phyloP scores from a whole-genome alignment of 1,140 invertebrate species.

The Musca vetustissima region DNA sequence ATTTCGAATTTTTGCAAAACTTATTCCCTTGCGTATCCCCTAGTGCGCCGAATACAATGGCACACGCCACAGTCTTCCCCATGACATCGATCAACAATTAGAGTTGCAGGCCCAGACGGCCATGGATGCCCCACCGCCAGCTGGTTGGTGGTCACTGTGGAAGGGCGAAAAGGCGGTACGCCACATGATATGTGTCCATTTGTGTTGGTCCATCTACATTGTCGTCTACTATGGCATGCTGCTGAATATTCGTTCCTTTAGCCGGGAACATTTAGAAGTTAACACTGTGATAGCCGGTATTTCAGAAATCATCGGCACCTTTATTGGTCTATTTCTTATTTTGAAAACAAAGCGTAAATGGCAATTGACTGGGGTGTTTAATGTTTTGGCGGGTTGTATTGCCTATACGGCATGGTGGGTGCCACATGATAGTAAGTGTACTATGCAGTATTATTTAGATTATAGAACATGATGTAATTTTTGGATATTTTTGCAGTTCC shows the following conservation, averaged over 20 bases:
- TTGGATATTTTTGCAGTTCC: constrained; percentile 33
- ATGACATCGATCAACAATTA: constrained; percentile 52
- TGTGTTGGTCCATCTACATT: constrained; percentile 54
- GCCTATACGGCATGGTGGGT: constrained; percentile 52
- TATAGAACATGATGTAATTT: background rate
- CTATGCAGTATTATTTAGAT: background rate
- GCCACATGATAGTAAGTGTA: constrained; percentile 37
- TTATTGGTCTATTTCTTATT: constrained; percentile 53
- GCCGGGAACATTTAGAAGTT: constrained; percentile 51
- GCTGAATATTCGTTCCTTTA: constrained; percentile 56
- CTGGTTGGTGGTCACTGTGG: constrained; percentile 53
- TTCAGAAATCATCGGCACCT: constrained; percentile 54
- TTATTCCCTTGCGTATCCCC: constrained; percentile 38
- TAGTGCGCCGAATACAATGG: constrained; percentile 68
- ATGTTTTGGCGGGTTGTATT: constrained; percentile 48
- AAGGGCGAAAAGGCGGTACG: constrained; percentile 45
- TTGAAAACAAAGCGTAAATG: constrained; percentile 49
- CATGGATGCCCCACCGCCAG: constrained; percentile 49
- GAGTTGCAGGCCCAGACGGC: constrained; percentile 51
- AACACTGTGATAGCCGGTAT: constrained; percentile 53
- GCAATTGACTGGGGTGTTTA: constrained; percentile 51
- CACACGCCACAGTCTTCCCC: constrained; percentile 44
- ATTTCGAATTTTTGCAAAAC: no score
- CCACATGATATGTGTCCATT: constrained; percentile 49
- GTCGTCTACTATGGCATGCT: constrained; percentile 56